Percentiles rank a stretch among this genome's conserved stretches.
Evolutionary conservation across 2,888 invertebrate species (phyloP).

Genomic region (Polyommatus icarus): DNA sequence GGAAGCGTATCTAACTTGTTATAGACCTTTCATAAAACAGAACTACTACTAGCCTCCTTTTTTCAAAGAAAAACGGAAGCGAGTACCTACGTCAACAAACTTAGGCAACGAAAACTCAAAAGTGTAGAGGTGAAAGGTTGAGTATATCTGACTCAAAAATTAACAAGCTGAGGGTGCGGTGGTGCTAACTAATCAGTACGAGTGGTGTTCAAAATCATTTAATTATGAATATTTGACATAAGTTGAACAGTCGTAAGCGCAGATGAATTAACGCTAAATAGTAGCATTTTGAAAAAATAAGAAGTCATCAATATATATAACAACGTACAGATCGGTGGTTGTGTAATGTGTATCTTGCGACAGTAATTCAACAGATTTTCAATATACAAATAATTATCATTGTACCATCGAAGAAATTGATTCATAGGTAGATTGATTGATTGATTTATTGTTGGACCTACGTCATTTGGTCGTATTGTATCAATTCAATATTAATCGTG

Average conservation of each 20-base stretch:
- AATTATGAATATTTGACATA: conserved; percentile 69
- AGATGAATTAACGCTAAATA: conserved; percentile 33
- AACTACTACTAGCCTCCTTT: too few relatives aligned
- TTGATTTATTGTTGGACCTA: too few relatives aligned
- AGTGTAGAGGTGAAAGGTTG: conserved; percentile 43
- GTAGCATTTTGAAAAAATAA: neutral
- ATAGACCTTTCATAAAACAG: too few relatives aligned
- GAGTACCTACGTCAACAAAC: neutral
- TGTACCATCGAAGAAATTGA: too few relatives aligned
- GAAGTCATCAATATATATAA: neutral
- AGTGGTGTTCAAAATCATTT: conserved; percentile 65
- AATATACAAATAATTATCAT: too few relatives aligned
- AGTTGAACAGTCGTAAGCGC: conserved; percentile 43
- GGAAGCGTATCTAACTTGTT: too few relatives aligned
- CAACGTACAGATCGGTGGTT: neutral
- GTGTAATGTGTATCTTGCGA: too few relatives aligned
- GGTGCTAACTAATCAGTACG: conserved; percentile 70
- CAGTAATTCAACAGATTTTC: too few relatives aligned
- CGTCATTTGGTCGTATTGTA: too few relatives aligned
- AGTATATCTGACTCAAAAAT: conserved; percentile 46
- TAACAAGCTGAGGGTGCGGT: conserved; percentile 45
- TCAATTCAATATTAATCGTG: too few relatives aligned
- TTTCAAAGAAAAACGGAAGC: too few relatives aligned
- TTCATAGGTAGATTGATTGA: too few relatives aligned
- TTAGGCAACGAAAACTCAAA: neutral